A percentile compares a stretch with the other conserved stretches of the same genome.
Evolutionary conservation across 2,888 invertebrate genomes (phyloP).

Genomic region (Agapostemon virescens): DNA sequence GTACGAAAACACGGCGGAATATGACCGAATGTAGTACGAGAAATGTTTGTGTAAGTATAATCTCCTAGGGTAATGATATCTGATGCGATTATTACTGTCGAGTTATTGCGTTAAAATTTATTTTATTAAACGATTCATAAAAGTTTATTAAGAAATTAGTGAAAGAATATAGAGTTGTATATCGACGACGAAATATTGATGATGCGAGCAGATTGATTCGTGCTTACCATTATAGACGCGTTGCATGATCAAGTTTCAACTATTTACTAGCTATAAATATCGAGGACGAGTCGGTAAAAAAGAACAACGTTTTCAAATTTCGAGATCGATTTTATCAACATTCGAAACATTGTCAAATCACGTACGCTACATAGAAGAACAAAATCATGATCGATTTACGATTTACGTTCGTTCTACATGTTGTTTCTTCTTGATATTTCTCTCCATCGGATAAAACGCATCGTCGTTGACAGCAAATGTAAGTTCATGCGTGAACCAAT

Average conservation of each 20-base stretch:
- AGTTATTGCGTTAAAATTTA: background rate
- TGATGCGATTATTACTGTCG: too few species aligned
- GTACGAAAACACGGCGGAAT: background rate
- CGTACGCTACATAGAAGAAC: too few species aligned
- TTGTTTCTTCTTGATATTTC: background rate
- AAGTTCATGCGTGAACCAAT: constrained; percentile 33
- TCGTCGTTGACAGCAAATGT: constrained; percentile 10
- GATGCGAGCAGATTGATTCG: background rate
- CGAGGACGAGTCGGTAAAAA: constrained; percentile 5
- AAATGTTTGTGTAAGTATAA: background rate
- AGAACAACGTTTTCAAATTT: background rate
- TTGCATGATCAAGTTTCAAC: background rate
- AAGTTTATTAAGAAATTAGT: background rate
- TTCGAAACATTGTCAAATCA: background rate
- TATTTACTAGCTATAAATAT: constrained; percentile 7
- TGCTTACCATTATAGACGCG: background rate
- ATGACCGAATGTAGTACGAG: background rate
- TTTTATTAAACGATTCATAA: background rate
- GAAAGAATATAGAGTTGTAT: background rate
- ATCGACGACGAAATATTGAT: background rate
- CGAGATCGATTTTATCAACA: background rate
- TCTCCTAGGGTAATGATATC: too few species aligned
- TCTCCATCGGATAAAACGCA: background rate
- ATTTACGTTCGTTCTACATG: background rate
- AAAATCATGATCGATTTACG: background rate